Base-by-base conservation (phyloP, 2,888 invertebrate species). In the Agriopis leucophaearia region DNA sequence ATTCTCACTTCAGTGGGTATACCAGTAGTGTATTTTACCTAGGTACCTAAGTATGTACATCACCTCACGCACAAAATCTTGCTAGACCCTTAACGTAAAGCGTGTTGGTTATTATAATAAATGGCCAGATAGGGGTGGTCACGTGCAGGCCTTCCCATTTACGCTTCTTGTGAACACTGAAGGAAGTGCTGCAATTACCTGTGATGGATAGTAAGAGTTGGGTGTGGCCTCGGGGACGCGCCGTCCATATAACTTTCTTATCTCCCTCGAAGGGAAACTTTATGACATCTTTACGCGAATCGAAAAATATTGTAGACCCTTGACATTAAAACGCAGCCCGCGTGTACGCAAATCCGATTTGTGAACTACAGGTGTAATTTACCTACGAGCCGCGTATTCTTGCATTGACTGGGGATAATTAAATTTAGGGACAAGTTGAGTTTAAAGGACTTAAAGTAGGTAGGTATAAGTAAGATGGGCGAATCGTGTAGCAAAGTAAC, bases 211-310 rank as follows among this genome's bases (percentile, higher is more conserved):
- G 89, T 84, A 79, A 80, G 88, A 89, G 89, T 90, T 89, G 84
- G 87, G 87, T 81, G 87, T 81, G 84, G 81, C 84, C 83, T 85
- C 85, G 86, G 88, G 89, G 88, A 83, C 88, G 81, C 85, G 77
- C 82, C 85, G 76, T 84, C 86, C 86, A 86, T 88, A 88, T 88
- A 89, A 90, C 89, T 90, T 89, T 86, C 90, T 90, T 90, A 89
- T 90, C 88, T 90, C 81, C 86, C 86, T 88, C 83, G 82, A 85
- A 87, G 85, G 83, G 85, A 84, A 90, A 89, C 87, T 88, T 90
- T 89, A 88, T 89, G 90, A 90, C 89, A 89, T 89, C 88, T 89
- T 90, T 88, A 89, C 85, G 87, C 80, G 85, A 88, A 87, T 86
- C 88, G 86, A 88, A 90, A 89, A 88, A 90, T 90, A 89, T 89